Percentiles rank a stretch among this genome's conserved stretches.
Conservation (phyloP, 2,888 invertebrate genomes). For the Dyspetes luteomarginatus region DNA sequence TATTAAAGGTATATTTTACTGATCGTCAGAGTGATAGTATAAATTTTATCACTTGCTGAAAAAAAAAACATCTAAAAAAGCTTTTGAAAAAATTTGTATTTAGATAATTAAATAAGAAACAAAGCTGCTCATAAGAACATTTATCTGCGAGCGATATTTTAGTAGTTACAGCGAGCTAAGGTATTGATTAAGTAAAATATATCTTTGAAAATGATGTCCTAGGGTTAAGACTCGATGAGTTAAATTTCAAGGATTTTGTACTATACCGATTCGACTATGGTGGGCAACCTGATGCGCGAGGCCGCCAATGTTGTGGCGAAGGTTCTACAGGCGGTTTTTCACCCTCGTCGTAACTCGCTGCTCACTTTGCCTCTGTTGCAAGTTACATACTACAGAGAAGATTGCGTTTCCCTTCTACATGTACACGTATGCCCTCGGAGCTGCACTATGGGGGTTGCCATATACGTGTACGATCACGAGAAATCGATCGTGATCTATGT, state of each 20-base stretch:
- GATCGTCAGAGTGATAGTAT: not conserved
- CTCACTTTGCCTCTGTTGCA: slow-evolving; percentile 27
- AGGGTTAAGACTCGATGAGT: not conserved
- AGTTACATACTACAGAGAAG: slow-evolving; percentile 7
- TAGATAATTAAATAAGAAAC: no score
- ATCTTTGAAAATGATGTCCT: not conserved
- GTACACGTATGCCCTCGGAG: not conserved
- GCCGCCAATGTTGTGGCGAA: slow-evolving; percentile 30
- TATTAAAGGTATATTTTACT: not conserved
- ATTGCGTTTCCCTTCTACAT: slow-evolving; percentile 25
- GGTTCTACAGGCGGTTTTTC: slow-evolving; percentile 23
- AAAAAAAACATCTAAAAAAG: no score
- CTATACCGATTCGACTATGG: slow-evolving; percentile 10
- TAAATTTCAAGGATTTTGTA: slow-evolving; percentile 10
- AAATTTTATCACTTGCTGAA: not conserved
- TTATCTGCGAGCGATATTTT: no score
- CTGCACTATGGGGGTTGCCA: slow-evolving; percentile 30
- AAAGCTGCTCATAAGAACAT: no score
- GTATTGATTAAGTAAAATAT: no score
- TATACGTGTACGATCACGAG: slow-evolving; percentile 37
- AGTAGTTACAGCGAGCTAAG: no score
- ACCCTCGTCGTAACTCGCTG: slow-evolving; percentile 40
- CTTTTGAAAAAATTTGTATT: no score
- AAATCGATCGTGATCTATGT: slow-evolving; percentile 45
- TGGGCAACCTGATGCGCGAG: slow-evolving; percentile 47